Evolutionary conservation across 2,113 vertebrate genomes (phyloP).

Genomic region (Microtus richardsoni): DNA sequence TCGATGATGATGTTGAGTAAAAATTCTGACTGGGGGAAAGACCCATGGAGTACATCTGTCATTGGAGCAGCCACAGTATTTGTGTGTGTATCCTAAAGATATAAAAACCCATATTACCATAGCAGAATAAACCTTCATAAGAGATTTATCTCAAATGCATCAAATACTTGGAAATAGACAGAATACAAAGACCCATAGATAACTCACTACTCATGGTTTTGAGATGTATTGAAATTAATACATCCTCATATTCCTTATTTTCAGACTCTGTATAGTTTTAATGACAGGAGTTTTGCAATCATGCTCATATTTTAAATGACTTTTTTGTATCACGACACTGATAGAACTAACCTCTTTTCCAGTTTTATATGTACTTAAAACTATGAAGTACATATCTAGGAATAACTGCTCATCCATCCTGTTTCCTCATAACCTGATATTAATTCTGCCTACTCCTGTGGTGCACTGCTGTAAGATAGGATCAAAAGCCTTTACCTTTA

Average conservation of each 20-base stretch:
- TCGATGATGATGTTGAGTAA: not conserved
- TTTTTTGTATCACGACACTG: conserved; percentile 5
- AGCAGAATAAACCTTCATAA: not conserved
- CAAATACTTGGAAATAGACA: not conserved
- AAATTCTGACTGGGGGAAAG: not conserved
- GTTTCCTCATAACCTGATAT: conserved; percentile 29
- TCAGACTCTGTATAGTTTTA: not conserved
- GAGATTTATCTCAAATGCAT: not conserved
- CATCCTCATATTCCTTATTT: not conserved
- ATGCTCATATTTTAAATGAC: not conserved
- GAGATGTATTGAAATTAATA: not conserved
- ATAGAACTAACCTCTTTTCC: not conserved
- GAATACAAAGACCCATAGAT: not conserved
- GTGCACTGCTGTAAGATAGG: conserved; percentile 41
- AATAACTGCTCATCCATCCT: conserved; percentile 15
- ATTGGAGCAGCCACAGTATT: not conserved
- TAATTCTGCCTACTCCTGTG: conserved; percentile 21
- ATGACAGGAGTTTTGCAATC: conserved; percentile 14
- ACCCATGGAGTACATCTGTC: not conserved
- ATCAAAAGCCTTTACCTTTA: conserved; percentile 69
- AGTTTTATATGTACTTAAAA: conserved; percentile 1
- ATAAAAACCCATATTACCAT: not conserved
- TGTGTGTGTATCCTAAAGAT: not conserved
- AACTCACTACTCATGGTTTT: not conserved
- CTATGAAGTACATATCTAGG: conserved; percentile 37